phyloP scores from a whole-genome alignment of 2,888 invertebrate genomes.

The Portevinia maculata region DNA sequence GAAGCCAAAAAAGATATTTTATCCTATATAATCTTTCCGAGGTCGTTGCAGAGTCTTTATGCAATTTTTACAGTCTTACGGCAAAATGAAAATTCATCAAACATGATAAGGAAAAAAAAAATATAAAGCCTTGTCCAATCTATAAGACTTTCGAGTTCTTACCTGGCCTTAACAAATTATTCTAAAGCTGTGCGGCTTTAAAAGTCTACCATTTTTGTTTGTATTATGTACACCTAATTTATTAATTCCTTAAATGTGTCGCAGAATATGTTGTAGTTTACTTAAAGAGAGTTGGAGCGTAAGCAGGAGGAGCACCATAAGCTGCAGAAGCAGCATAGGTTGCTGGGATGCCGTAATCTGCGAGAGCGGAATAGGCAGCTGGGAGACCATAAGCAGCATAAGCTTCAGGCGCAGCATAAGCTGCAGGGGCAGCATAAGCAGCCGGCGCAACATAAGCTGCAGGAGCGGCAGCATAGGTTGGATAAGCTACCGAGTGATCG shows the following conservation, averaged over 20 bases:
- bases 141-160: too few relatives aligned
- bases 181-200: too few relatives aligned
- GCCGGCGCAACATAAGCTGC: conserved; percentile 42
- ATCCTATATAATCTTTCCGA: too few relatives aligned
- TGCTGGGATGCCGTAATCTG: conserved; percentile 18
- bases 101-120: too few relatives aligned
- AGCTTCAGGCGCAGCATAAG: conserved; percentile 33
- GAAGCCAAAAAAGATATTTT: too few relatives aligned
- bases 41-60: too few relatives aligned
- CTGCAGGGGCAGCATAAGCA: conserved; percentile 44
- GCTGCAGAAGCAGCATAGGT: conserved; percentile 25
- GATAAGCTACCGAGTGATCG: conserved; percentile 63
- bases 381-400: conserved; percentile 40
- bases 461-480: conserved; percentile 49
- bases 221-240: conserved; percentile 5
- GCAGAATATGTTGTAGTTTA: conserved; percentile 25
- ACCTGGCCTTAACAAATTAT: too few relatives aligned
- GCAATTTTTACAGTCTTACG: too few relatives aligned
- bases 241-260: conserved; percentile 22
- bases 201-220: too few relatives aligned
- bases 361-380: conserved; percentile 20
- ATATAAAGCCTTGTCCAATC: too few relatives aligned
- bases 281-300: conserved; percentile 26
- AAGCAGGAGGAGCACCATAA: conserved; percentile 44
- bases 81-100: too few relatives aligned